phyloP scores from a whole-genome alignment of 2,888 invertebrate species.

The Escarpia spicata region DNA sequence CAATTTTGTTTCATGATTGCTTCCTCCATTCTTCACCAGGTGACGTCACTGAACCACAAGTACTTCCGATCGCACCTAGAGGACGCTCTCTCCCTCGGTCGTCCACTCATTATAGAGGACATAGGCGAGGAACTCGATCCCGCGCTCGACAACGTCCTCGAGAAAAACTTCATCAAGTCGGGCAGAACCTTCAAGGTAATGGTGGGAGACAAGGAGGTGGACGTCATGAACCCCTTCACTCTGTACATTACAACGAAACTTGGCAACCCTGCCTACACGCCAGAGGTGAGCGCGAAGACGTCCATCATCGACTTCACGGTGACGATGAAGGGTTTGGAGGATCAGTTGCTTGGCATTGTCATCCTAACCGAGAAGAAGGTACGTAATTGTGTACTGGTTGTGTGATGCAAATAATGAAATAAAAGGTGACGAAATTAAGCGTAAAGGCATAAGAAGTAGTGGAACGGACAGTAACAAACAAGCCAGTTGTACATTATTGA shows the following conservation, averaged over 20 bases:
- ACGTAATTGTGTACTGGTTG: background rate
- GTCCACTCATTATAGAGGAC: constrained; percentile 92
- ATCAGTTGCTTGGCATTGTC: constrained; percentile 89
- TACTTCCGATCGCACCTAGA: constrained; percentile 93
- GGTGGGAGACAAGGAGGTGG: constrained; percentile 88
- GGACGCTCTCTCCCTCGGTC: constrained; percentile 85
- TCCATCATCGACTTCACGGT: constrained; percentile 98
- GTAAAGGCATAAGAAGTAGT: too few relatives aligned
- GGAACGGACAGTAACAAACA: too few relatives aligned
- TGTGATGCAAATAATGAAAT: too few relatives aligned
- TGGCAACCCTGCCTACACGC: constrained; percentile 95
- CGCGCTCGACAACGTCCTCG: constrained; percentile 93
- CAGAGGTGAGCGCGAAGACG: constrained; percentile 95
- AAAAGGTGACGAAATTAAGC: too few relatives aligned
- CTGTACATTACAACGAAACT: constrained; percentile 95
- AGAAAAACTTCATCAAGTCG: constrained; percentile 97
- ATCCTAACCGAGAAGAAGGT: constrained; percentile 92
- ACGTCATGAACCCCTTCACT: constrained; percentile 94
- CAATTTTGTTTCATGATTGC: too few relatives aligned
- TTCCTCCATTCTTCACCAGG: constrained; percentile 67
- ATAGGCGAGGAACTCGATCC: constrained; percentile 95
- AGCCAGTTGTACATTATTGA: too few relatives aligned
- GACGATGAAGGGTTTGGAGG: constrained; percentile 94
- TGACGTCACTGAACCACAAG: constrained; percentile 94
- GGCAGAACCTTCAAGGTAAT: constrained; percentile 69